Evolutionary conservation across 2,113 vertebrate genomes (phyloP), one percentile per base, ranked within the genome.

Genomic region (Epinephelus lanceolatus): DNA sequence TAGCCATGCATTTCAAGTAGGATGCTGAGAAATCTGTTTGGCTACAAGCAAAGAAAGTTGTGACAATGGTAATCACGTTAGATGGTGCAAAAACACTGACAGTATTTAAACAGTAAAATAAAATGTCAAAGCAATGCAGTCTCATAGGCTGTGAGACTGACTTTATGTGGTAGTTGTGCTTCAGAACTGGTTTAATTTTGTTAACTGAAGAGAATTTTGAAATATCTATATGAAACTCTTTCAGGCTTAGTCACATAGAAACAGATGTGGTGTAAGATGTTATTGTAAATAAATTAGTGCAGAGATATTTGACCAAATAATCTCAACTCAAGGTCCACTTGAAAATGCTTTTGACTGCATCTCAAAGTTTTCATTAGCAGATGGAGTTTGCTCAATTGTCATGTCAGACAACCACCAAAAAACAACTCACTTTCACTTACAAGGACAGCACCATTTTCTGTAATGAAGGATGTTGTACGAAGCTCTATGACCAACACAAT

Each of bases 81-180:
- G 11, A 30, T 37, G 71, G 9, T 45, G 42, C 42, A 45, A 45
- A 45, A 45, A 45, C 42, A 45, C 42, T 0, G 21, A 30, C 59
- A 74, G 18, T 21, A 17, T 75, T 30, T 71, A 5, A 71, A 68
- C 37, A 57, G 71, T 61, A 6, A 23, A 68, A 63, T 33, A 62
- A 77, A 72, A 76, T 77, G 81, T 76, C 80, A 71, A 37, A 67
- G 60, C 52, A n/a, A 10, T 27, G 14, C 67, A 27, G 10, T 30
- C 30, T 30, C 30, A 4, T 30, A 40, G 27, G 42, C 62, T 49
- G 42, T 11, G 63, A 60, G 69, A 60, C 4, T 73, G 42, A 78
- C 75, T 66, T 86, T 77, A 30, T 68, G 73, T 76, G 33, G 47
- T 8, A 33, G 5, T 37, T 57, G 13, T 5, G 27, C 10, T n/a